Base-by-base conservation (phyloP, 2,888 invertebrate genomes). In the Bombylius major region DNA sequence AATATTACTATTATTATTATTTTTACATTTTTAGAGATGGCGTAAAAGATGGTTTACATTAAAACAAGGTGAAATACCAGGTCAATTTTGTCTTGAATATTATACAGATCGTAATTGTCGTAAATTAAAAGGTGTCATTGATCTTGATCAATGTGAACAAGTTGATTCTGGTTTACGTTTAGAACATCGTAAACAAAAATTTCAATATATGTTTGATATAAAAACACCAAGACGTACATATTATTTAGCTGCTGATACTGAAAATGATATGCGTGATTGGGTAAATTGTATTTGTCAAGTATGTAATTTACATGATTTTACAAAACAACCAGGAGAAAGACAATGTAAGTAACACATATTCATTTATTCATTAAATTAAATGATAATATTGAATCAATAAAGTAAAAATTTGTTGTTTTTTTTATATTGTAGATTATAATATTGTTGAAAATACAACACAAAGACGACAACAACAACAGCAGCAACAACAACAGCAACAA, bases 61-160 rank as follows among this genome's bases (percentile, higher is more conserved):
- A 66, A 86, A 89, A 63, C 89, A 92, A 71, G 91, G 93, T 63
- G 91, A 94, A 71, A 82, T 94, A 67, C 96, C 96, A 54, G 92
- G 90, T 56, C 94, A 94, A 75, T 96, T 89, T 77, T 86, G 90
- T 69, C 79, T 96, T 65, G 93, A 92, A 71, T 97, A 97, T 75
- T 96, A 89, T 75, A 88, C 91, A 46, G 94, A 95, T 73, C 82
- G 84, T 66, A 84, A 86, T 69, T 86, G 88, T 72, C 82, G 88
- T 65, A 89, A 90, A 68, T 78, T 87, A 63, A 92, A 93, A 77
- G 92, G 92, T 67, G 82, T 84, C 59, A 92, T 97, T 67, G 89
- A 96, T 79, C 80, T 97, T 68, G 95, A 95, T 78, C 88, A 93
- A 72, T 96, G 96, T 75, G 94, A 95, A 77, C 94, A 96, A 67